These are phyloP conservation scores for Simalia tracyae DNA, from an alignment of 2,797 vertebrate species.

Conservation along the genomic window DNA sequence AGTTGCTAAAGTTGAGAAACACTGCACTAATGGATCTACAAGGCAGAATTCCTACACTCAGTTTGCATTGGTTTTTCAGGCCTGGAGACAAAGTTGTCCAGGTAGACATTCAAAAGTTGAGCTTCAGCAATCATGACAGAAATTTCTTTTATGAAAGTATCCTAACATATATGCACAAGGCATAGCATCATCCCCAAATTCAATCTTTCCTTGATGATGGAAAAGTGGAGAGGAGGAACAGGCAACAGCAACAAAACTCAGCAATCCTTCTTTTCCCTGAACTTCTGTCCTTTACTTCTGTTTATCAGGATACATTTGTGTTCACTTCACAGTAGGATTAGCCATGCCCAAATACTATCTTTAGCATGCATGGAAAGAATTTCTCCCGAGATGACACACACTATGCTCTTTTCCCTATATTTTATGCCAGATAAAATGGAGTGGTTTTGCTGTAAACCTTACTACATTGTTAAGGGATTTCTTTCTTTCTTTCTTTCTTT, in stretches of 20 bases:
- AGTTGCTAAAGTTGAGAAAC: background rate
- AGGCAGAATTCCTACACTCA: background rate
- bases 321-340: background rate
- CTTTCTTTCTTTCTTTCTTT: background rate
- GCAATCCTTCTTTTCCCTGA: background rate
- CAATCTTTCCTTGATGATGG: background rate
- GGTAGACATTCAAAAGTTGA: background rate
- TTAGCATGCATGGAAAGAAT: background rate
- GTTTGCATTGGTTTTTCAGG: background rate
- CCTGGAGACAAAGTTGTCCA: background rate
- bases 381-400: background rate
- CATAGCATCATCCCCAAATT: background rate
- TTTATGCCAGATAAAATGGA: background rate
- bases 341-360: background rate
- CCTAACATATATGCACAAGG: background rate
- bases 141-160: background rate
- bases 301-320: background rate
- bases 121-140: background rate
- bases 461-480: background rate
- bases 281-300: background rate
- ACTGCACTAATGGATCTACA: background rate
- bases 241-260: background rate
- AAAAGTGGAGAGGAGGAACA: background rate
- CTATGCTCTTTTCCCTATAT: background rate
- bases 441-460: background rate